A percentile compares a stretch with the other conserved stretches of the same genome.
phyloP scores from a whole-genome alignment of 2,113 vertebrate species.

The Amazona vittata region DNA sequence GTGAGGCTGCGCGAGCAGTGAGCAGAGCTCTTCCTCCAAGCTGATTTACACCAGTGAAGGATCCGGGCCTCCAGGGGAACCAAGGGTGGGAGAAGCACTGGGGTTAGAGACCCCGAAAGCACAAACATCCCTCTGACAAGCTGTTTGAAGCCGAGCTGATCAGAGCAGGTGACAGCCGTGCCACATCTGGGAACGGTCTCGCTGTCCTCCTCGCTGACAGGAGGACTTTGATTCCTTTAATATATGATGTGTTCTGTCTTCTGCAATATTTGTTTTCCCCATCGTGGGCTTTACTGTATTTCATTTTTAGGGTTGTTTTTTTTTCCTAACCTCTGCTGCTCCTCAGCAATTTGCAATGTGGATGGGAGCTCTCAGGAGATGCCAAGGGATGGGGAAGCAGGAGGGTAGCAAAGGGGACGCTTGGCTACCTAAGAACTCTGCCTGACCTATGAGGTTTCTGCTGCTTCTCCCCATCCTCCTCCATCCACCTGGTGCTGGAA shows the following conservation, averaged over 20 bases:
- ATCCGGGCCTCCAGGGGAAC: not conserved
- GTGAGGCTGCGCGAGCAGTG: not conserved
- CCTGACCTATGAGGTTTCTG: not conserved
- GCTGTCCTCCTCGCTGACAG: slow-evolving; percentile 27
- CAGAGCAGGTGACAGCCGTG: slow-evolving; percentile 24
- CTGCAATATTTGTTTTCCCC: slow-evolving; percentile 21
- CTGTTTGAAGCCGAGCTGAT: slow-evolving; percentile 14
- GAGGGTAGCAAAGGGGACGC: not conserved
- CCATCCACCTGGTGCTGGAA: not conserved
- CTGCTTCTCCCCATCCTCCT: not conserved
- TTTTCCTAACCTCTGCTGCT: not conserved
- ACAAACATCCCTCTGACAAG: slow-evolving; percentile 8
- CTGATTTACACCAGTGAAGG: not conserved
- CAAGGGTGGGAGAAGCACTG: not conserved
- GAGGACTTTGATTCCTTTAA: slow-evolving; percentile 50
- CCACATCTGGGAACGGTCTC: not conserved
- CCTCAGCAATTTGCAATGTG: not conserved
- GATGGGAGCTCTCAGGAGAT: not conserved
- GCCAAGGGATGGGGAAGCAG: not conserved
- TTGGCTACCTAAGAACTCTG: not conserved
- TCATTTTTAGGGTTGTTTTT: too few species aligned
- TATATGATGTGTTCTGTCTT: slow-evolving; percentile 56
- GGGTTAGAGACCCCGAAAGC: not conserved
- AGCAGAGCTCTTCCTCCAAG: not conserved
- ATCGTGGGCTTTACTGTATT: not conserved